These are phyloP conservation scores for Lycocorax pyrrhopterus DNA, from an alignment of 2,113 vertebrate genomes.

Conservation along the genomic window DNA sequence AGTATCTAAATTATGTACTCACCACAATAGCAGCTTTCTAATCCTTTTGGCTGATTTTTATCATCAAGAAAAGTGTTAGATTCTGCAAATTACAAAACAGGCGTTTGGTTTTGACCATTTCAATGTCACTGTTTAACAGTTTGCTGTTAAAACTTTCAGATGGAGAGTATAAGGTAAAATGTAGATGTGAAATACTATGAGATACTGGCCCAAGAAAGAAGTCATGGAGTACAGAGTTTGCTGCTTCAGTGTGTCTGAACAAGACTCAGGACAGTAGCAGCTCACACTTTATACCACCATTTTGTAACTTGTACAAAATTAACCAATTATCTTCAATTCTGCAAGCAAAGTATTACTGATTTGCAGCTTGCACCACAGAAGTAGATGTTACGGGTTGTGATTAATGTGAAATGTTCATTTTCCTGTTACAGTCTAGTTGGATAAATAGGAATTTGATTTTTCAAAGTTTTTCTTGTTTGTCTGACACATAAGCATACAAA, in stretches of 20 bases:
- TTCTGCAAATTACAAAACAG: neutral
- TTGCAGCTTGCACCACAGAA: neutral
- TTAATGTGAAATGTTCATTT: neutral
- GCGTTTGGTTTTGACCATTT: neutral
- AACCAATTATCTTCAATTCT: neutral
- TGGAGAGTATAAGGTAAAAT: neutral
- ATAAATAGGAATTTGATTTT: neutral
- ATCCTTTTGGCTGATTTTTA: neutral
- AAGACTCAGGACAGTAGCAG: neutral
- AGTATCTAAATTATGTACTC: neutral
- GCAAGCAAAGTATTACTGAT: neutral
- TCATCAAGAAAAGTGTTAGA: neutral
- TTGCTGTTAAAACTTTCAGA: neutral
- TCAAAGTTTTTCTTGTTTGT: neutral
- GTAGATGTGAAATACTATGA: neutral
- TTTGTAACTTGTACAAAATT: neutral
- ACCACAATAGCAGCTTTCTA: neutral
- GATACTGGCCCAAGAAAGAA: neutral
- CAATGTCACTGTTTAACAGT: neutral
- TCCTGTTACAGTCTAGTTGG: neutral
- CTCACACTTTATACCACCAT: neutral
- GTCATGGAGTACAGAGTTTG: neutral
- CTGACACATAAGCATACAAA: neutral
- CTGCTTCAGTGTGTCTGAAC: neutral
- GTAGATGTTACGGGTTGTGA: neutral